Base-by-base conservation (phyloP, 2,113 vertebrate species). In the Thymallus thymallus region DNA sequence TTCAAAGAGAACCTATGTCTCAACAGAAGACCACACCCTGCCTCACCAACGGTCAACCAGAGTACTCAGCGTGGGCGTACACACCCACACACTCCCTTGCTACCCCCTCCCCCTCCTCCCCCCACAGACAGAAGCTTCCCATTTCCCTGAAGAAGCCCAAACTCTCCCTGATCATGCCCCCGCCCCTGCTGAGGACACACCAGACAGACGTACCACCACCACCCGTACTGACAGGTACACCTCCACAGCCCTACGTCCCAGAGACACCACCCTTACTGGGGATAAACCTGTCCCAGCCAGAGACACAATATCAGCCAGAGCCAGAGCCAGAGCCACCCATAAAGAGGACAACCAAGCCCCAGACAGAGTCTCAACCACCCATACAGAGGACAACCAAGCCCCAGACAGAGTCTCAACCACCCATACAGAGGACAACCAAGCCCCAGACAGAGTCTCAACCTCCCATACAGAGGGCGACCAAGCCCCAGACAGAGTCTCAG, bases 61-160 rank as follows among this genome's bases (percentile, higher is more conserved):
- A 61, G 23, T 26, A 4, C 48, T 32, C 48, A 0, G 12, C 1
- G 30, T 18, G 6, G 14, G 48, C 24, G 29, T 16, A 20, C 16
- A 63, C 55, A 30, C 26, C 51, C 18, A 72, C 55, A 73, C 12
- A 63, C 58, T 45, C 58, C 2, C 35, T 32, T 55, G 66, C 51
- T 23, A 16, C 18, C 26, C 51, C 9, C 60, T 32, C 63, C 35
- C 2, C 35, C 32, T 12, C 79, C 69, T 88, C 79, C 10, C 87
- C 89, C 14, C 86, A 87, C 45, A 88, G 82, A 86, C 94, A 94
- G 79, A 95, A 94, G 76, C 93, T 94, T 18, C 94, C 89, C 74
- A 90, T 93, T 84, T 78, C 94, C 82, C 93, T 93, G 74, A 95
- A 94, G 90, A 97, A 95, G 77, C 93, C 94, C 77, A 94, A 94